A percentile compares a stretch with the other conserved stretches of the same genome.
phyloP scores from a whole-genome alignment of 2,113 vertebrate genomes.

The Ascaphus truei region DNA sequence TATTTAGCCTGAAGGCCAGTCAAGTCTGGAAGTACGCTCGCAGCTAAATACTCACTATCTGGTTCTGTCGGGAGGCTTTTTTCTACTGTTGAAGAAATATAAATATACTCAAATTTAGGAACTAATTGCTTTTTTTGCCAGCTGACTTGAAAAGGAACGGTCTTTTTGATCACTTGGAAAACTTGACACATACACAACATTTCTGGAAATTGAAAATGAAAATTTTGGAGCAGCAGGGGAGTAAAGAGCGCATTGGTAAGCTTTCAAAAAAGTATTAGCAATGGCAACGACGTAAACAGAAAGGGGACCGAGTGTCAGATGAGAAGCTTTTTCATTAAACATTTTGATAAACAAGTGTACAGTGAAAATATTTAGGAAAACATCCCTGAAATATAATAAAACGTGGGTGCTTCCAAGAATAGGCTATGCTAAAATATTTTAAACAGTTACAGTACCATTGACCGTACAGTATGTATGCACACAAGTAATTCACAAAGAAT shows the following conservation, averaged over 20 bases:
- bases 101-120: constrained; percentile 25
- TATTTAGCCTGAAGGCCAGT: constrained; percentile 31
- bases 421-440: too few relatives aligned
- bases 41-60: constrained; percentile 24
- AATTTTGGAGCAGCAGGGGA: constrained; percentile 1
- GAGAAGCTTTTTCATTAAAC: neutral
- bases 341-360: neutral
- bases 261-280: neutral
- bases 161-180: constrained; percentile 34
- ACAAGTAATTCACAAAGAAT: too few relatives aligned
- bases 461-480: too few relatives aligned
- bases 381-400: neutral
- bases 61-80: constrained; percentile 17
- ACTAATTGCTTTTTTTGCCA: constrained; percentile 35
- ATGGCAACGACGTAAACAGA: neutral
- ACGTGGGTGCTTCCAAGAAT: too few relatives aligned
- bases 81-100: constrained; percentile 14
- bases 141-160: constrained; percentile 31
- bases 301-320: too few relatives aligned
- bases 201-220: neutral
- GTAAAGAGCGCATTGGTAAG: constrained; percentile 1
- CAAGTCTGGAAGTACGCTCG: constrained; percentile 26
- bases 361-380: neutral
- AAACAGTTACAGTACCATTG: too few relatives aligned
- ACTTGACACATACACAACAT: constrained; percentile 22